These are phyloP conservation scores for Pogonocherus hispidulus DNA, from an alignment of 2,888 invertebrate genomes.

Conservation along the genomic window DNA sequence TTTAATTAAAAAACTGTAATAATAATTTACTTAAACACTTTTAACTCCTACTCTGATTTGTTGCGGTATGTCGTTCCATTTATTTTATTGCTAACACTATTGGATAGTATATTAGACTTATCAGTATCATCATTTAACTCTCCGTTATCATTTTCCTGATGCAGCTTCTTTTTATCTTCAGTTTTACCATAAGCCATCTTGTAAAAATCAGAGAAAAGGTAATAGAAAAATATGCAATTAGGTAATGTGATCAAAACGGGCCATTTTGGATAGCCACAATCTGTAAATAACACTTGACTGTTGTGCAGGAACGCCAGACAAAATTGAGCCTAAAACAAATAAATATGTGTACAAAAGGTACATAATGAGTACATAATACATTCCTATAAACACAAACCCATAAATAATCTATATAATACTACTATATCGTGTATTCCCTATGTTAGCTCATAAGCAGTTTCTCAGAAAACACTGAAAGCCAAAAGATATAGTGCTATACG, in stretches of 20 bases:
- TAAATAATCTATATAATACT: too few species aligned
- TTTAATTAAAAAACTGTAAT: too few species aligned
- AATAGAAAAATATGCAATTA: constrained; percentile 93
- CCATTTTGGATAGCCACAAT: constrained; percentile 91
- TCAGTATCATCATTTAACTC: not conserved
- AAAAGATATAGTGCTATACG: too few species aligned
- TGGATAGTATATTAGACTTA: not conserved
- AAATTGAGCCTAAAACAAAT: constrained; percentile 85
- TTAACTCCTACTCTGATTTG: too few species aligned
- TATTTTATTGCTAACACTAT: not conserved
- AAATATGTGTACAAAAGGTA: constrained; percentile 45
- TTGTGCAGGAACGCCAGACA: constrained; percentile 89
- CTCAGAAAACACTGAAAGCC: too few species aligned
- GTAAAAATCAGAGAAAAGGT: constrained; percentile 93
- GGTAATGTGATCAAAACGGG: constrained; percentile 86
- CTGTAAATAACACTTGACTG: constrained; percentile 85
- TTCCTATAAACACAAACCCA: too few species aligned
- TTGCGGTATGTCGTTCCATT: not conserved
- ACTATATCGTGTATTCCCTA: too few species aligned
- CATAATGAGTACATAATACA: too few species aligned
- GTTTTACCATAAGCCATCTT: constrained; percentile 76
- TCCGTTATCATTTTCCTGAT: not conserved
- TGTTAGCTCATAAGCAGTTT: too few species aligned
- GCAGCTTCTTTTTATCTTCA: not conserved
- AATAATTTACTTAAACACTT: too few species aligned